Evolutionary conservation across 1,140 invertebrate genomes (phyloP), one percentile per base, ranked within the genome.

Genomic region (Probaryconus sp.): DNA sequence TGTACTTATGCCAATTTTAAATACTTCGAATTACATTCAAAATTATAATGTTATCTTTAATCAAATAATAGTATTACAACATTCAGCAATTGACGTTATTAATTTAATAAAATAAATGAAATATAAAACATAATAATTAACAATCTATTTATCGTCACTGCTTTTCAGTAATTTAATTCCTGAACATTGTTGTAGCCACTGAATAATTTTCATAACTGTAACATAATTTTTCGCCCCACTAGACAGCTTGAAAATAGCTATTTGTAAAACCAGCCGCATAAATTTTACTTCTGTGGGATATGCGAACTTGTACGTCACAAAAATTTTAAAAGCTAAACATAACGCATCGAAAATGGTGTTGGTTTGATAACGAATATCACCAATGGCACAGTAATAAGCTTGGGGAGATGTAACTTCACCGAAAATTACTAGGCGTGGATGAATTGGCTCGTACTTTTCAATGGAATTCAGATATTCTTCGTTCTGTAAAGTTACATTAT

Each of bases 301-400:
- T 1, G 21, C 3, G 10, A 45, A 45, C 10, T 26, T 26, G 20
- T 45, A 45, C 0, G 42, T 45, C 1, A 28, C 9, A 24, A 45
- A 45, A 26, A 45, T 45, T 13, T 45, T 45, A 13, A 45, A 45
- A 10, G 42, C 21, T 13, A 45, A 45, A 6, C 11, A 45, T 5
- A 45, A 13, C 0, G 42, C 20, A 14, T 45, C 21, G 2, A 45
- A 13, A 5, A 45, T 1, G 14, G 10, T 6, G 21, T 26, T 13
- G 1, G 1, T 26, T 26, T 13, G 11, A 13, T 45, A 45, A 1
- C 10, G 21, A 26, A 6, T 7, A 45, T 26, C 11, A 3, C 42
- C 42, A 45, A 45, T 28, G 4, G 21, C 20, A 14, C 42, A 45
- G 9, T 45, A 45, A 13, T 13, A 45, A 13, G 11, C 3, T 6